Conservation (phyloP, 2,797 vertebrate genomes). For the Liparis tanakae region DNA sequence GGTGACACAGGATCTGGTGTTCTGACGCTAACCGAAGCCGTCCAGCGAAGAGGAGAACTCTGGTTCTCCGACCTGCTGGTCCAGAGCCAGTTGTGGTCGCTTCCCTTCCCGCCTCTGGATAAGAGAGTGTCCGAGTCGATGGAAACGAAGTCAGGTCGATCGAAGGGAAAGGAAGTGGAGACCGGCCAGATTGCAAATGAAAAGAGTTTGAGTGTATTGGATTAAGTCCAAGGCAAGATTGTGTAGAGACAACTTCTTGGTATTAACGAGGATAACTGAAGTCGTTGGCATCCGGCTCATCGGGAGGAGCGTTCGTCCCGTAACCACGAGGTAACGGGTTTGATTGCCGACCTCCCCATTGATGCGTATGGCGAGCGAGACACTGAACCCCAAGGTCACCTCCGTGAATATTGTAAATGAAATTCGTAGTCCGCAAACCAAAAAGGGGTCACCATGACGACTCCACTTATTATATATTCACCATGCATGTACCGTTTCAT, state of each 20-base stretch:
- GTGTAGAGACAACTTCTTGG: constrained; percentile 1
- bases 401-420: not conserved
- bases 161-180: constrained; percentile 3
- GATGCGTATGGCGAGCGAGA: too few species aligned
- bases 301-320: too few species aligned
- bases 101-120: not conserved
- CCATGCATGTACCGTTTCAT: not conserved
- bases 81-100: constrained; percentile 14
- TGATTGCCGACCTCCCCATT: too few species aligned
- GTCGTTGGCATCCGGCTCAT: not conserved
- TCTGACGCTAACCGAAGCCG: not conserved
- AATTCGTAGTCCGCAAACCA: too few species aligned
- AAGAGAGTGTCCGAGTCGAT: not conserved
- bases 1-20: not conserved
- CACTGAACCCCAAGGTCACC: not conserved
- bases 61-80: constrained; percentile 3
- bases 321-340: too few species aligned
- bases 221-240: not conserved
- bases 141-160: constrained; percentile 23
- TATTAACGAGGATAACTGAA: constrained; percentile 16
- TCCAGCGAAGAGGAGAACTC: not conserved
- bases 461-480: too few species aligned
- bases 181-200: not conserved
- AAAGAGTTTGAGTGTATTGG: not conserved
- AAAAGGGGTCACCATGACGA: too few species aligned